Evolutionary conservation across 2,113 vertebrate species (phyloP), one percentile per base, ranked within the genome.

Genomic region (Neolamprologus falcicula): DNA sequence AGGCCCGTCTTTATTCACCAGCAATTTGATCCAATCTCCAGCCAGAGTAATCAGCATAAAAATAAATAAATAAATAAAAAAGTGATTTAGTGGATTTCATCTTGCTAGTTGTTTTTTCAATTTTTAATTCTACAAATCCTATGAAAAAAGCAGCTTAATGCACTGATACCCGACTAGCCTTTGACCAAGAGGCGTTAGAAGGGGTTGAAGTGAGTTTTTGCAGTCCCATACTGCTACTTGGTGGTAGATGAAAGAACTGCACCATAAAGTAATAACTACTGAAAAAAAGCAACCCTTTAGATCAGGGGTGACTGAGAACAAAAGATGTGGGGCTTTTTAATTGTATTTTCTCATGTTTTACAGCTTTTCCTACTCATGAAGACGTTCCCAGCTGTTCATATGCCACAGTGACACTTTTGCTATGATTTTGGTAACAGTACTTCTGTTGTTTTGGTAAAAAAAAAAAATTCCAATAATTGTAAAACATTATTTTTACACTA

Each of bases 191-290:
- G 47, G 45, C 0, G 71, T 40, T 26, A 31, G 42, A 33, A 13
- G 24, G 3, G 28, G 24, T 33, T 9, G 5, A 13, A 8, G 17
- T 31, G 9, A 17, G 14, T 2, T 68, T 86, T 37, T 50, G 66
- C 26, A 82, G 89, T 86, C 33, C 61, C n/a, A 85, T 76, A 85
- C 87, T 94, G 89, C 88, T 93, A 17, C 87, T 76, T 53, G 13
- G 80, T 94, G 94, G 92, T 21, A 2, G 3, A 59, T 4, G 2
- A 40, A 12, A 59, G 3, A 78, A 94, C 73, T 87, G 57, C 88
- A 84, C 10, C 47, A 86, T 24, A 21, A 35, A 84, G 37, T 26
- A 26, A 82, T n/a, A 54, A 78, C 26, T 8, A 52, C 17, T 52
- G 45, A 17, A 76, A 26, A 73, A 24, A 24, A 24, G 24, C 63